phyloP scores from a whole-genome alignment of 2,888 invertebrate species.

The Aelia acuminata region DNA sequence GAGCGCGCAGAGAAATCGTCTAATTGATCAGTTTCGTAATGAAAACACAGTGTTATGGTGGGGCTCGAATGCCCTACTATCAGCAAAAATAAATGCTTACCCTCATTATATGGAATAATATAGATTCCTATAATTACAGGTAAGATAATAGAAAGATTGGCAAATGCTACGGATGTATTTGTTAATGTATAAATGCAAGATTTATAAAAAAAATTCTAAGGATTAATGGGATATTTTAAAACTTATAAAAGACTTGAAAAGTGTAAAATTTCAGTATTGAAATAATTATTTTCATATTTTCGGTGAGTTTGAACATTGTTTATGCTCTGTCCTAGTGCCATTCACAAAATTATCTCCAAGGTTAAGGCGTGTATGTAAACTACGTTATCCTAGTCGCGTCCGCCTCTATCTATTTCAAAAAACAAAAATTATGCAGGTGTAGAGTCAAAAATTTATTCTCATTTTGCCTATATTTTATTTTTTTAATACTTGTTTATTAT shows the following conservation, averaged over 20 bases:
- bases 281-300: neutral
- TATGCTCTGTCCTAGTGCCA: neutral
- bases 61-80: neutral
- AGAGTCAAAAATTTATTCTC: neutral
- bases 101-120: neutral
- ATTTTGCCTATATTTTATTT: neutral
- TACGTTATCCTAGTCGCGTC: neutral
- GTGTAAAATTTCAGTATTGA: too few relatives aligned
- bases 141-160: neutral
- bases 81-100: constrained; percentile 34
- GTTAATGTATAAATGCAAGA: neutral
- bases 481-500: neutral
- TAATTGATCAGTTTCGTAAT: constrained; percentile 15
- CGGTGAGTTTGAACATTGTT: neutral
- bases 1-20: neutral
- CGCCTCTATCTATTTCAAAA: neutral
- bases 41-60: neutral
- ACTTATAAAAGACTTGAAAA: too few relatives aligned
- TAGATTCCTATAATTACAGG: neutral
- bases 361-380: neutral
- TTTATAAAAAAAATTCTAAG: neutral
- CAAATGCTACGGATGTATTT: neutral
- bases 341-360: constrained; percentile 14
- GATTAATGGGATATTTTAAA: too few relatives aligned
- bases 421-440: neutral